phyloP scores from a whole-genome alignment of 2,113 vertebrate species.

The sheep (Ovis aries) region DNA sequence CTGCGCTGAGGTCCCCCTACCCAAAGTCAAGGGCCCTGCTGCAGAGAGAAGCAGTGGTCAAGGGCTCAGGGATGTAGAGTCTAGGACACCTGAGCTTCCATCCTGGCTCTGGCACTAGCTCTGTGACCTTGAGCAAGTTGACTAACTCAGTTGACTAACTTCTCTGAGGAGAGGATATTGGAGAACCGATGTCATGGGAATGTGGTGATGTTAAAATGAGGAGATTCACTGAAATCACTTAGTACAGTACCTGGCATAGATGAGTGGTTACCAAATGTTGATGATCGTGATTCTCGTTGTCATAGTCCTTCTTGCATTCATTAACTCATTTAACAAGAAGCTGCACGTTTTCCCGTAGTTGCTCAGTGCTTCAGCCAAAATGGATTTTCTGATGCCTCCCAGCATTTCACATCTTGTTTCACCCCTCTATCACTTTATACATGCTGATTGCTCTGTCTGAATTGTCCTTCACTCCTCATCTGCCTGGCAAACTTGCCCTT shows the following conservation, averaged over 20 bases:
- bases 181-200: background rate
- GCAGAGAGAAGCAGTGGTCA: background rate
- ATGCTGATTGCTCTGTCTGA: background rate
- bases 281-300: background rate
- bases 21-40: background rate
- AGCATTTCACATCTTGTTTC: background rate
- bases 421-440: background rate
- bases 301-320: background rate
- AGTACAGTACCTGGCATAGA: background rate
- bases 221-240: background rate
- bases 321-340: conserved; percentile 15
- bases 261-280: background rate
- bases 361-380: background rate
- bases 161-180: background rate
- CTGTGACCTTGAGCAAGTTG: background rate
- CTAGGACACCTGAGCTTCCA: background rate
- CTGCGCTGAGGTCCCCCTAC: background rate
- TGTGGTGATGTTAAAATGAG: conserved; percentile 13
- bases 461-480: background rate
- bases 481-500: background rate
- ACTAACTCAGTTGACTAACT: background rate
- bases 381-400: conserved; percentile 10
- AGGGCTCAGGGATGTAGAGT: background rate
- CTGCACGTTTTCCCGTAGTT: background rate
- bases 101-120: background rate